Base-by-base conservation (phyloP, 2,797 vertebrate genomes). In the Rhincodon typus region DNA sequence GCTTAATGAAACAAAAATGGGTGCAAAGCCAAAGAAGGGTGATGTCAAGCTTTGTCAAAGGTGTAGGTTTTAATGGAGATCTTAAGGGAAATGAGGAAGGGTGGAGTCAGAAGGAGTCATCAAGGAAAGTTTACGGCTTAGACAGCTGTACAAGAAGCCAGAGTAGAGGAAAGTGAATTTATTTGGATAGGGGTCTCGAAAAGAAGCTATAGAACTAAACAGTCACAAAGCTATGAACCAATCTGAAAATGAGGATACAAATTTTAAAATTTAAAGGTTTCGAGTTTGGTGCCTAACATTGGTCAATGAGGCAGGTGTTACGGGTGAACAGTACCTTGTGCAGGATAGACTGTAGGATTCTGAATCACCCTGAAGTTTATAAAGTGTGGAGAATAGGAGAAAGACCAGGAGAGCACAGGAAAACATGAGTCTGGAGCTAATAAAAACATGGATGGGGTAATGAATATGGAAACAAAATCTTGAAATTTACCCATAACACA, bases 1-100 rank as follows among this genome's bases (percentile, higher is more conserved):
- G 90, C n/a, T 69, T 69, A 93, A 69, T 93, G n/a, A 93, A n/a
- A 93, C 90, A 93, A 93, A 93, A 69, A 69, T 42, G 23, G n/a
- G 42, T 27, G 66, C 21, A 38, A 93, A 67, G 66, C n/a, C 19
- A 42, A 38, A 69, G 62, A 13, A 67, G 66, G n/a, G 10, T 25
- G 90, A 69, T 67, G 13, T 69, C 21, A 69, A 93, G 8, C 66
- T 93, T 42, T 69, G 8, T 67, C 90, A 93, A 42, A 93, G 66
- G 42, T 38, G 62, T 93, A 69, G 66, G 66, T 93, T 67, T 93
- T 38, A 93, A 93, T 2, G 4, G 82, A 84, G 7, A 21, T 84
- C 79, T 84, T 84, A 84, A 84, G 19, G 7, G 21, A 30, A 66
- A n/a, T 42, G n/a, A 93, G 62, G 34, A n/a, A 38, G 30, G 30